Evolutionary conservation across 2,797 vertebrate genomes (phyloP), one percentile per base, ranked within the genome.

Genomic region (Smutsia temminckii): DNA sequence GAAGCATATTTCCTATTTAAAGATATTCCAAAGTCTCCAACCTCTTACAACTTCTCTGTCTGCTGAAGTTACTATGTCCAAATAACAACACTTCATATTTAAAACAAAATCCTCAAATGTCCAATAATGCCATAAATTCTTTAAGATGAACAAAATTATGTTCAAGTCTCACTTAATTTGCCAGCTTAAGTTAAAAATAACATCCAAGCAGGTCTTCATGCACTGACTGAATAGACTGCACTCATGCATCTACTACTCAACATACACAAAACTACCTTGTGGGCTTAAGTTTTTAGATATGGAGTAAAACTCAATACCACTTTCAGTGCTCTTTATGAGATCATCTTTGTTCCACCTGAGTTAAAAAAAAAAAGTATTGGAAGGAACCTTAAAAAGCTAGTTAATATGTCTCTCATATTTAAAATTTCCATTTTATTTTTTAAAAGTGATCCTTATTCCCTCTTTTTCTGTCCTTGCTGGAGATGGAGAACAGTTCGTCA

Each of bases 31-130:
- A 69, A 87, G 25, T 0, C 40, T 85, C 4, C 0, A 69, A 46
- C 75, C 69, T 90, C 92, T 89, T 11, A n/a, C 66, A 71, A 2
- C 1, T 59, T 92, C 27, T 88, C 49, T 49, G 34, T 57, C 69
- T 94, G 83, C 81, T 79, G 79, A 93, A 94, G 84, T 96, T 89
- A 85, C 29, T 74, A 85, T 46, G 95, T 61, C n/a, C 49, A 87
- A 80, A 84, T 72, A 88, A 83, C 29, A 95, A 92, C 46, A 74
- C 14, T 91, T 83, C 40, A 64, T 32, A 84, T 59, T 80, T 95
- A 77, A 81, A 95, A 88, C 55, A 79, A 74, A 80, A 49, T 12
- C 68, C 27, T 91, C 63, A 87, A 84, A 69, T 81, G 72, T 49
- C 42, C 66, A 77, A 77, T 61, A 89, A 91, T n/a, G 57, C 69